phyloP scores from a whole-genome alignment of 2,797 vertebrate genomes.

The Xyrichtys novacula region DNA sequence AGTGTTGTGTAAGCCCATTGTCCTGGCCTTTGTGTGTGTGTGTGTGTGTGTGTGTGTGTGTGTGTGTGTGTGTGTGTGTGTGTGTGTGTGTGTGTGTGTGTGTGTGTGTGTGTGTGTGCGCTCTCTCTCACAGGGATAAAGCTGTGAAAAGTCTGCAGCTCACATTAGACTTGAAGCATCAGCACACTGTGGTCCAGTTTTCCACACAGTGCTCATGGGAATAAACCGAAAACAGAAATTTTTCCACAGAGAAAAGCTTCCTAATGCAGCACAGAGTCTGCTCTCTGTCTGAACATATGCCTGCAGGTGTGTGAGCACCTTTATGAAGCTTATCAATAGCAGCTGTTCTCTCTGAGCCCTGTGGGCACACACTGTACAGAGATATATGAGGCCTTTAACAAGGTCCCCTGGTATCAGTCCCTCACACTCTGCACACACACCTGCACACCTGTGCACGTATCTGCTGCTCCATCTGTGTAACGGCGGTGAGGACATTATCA shows the following conservation, averaged over 20 bases:
- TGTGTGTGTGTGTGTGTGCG: background rate
- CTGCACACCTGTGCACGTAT: constrained; percentile 33
- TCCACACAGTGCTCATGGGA: constrained; percentile 22
- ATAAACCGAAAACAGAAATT: constrained; percentile 25
- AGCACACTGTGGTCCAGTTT: constrained; percentile 34
- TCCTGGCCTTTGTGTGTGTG: too few relatives aligned
- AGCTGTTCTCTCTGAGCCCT: constrained; percentile 41
- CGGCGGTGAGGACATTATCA: constrained; percentile 66
- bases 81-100: background rate
- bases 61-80: background rate
- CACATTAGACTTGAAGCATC: constrained; percentile 33
- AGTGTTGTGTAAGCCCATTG: too few relatives aligned
- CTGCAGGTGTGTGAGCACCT: constrained; percentile 43
- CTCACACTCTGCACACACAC: constrained; percentile 17
- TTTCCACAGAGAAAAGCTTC: constrained; percentile 15
- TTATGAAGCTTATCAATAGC: constrained; percentile 50
- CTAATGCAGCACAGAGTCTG: constrained; percentile 27
- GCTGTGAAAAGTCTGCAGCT: constrained; percentile 13
- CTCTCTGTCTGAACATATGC: constrained; percentile 26
- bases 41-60: too few relatives aligned
- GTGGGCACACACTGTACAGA: constrained; percentile 36
- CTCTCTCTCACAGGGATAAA: background rate
- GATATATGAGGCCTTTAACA: constrained; percentile 57
- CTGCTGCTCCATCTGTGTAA: constrained; percentile 66
- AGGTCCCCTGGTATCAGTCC: constrained; percentile 25